These are phyloP conservation scores for Takifugu rubripes DNA, from an alignment of 2,797 vertebrate genomes.

Conservation along the genomic window DNA sequence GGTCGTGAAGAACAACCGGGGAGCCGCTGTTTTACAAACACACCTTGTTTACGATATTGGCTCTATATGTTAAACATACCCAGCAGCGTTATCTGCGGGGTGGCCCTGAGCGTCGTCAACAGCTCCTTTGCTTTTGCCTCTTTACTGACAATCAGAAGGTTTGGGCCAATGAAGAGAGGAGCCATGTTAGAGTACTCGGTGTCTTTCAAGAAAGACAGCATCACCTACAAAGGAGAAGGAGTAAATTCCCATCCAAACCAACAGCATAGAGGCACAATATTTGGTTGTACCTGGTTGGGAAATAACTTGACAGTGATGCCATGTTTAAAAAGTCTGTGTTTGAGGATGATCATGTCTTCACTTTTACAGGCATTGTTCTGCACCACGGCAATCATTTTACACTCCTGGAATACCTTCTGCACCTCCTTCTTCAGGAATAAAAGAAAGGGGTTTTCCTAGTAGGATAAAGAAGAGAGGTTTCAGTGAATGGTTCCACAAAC, in stretches of 20 bases:
- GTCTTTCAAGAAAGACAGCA: slow-evolving; percentile 72
- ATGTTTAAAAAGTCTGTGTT: slow-evolving; percentile 77
- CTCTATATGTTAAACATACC: slow-evolving; percentile 65
- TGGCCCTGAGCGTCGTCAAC: slow-evolving; percentile 73
- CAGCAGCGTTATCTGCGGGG: slow-evolving; percentile 82
- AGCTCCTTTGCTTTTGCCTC: slow-evolving; percentile 85
- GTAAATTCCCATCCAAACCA: background rate
- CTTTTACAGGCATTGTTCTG: slow-evolving; percentile 77
- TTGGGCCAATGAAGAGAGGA: slow-evolving; percentile 85
- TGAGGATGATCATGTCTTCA: slow-evolving; percentile 78
- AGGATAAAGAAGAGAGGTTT: background rate
- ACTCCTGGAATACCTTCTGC: slow-evolving; percentile 69
- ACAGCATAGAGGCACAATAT: too few species aligned
- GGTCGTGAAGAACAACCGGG: background rate
- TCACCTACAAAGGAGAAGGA: slow-evolving; percentile 67
- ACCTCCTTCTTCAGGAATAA: slow-evolving; percentile 73
- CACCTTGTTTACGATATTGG: background rate
- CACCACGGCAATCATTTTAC: slow-evolving; percentile 85
- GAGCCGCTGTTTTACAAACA: background rate
- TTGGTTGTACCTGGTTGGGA: slow-evolving; percentile 80
- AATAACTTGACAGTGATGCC: slow-evolving; percentile 79
- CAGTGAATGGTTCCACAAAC: background rate
- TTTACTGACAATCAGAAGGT: slow-evolving; percentile 81
- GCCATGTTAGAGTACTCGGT: slow-evolving; percentile 79
- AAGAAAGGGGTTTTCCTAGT: slow-evolving; percentile 63